Evolutionary conservation across 2,888 invertebrate species (phyloP).

Genomic region (Caenorhabditis sp.): DNA sequence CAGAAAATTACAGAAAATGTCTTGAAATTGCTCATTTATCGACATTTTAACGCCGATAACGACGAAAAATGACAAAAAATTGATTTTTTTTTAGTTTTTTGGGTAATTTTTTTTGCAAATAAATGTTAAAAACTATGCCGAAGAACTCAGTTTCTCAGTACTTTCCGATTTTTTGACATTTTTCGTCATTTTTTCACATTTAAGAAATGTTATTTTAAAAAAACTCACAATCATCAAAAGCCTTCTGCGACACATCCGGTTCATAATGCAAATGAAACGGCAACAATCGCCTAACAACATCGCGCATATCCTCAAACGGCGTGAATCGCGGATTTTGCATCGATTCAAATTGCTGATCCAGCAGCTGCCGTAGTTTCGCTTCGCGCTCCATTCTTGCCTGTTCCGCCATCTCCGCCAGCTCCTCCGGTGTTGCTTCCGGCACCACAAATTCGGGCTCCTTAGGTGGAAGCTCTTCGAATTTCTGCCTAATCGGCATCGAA

Average conservation of each 20-base stretch:
- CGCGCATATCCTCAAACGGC: conserved; percentile 29
- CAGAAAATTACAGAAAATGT: too few relatives aligned
- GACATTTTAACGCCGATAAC: too few relatives aligned
- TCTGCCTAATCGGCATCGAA: background rate
- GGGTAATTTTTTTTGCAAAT: too few relatives aligned
- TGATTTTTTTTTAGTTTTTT: too few relatives aligned
- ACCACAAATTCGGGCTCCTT: conserved; percentile 3
- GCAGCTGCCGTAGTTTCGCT: background rate
- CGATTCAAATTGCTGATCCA: background rate
- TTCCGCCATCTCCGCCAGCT: background rate
- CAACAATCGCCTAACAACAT: conserved; percentile 40
- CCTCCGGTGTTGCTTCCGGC: conserved; percentile 5
- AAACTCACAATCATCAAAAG: conserved; percentile 42
- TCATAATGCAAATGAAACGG: conserved; percentile 30
- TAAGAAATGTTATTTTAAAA: background rate
- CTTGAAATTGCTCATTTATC: too few relatives aligned
- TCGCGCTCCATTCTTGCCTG: background rate
- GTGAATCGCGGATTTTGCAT: conserved; percentile 17
- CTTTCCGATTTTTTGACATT: background rate
- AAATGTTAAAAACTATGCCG: too few relatives aligned
- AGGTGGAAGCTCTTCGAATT: background rate
- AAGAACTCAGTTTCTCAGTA: too few relatives aligned
- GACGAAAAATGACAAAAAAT: too few relatives aligned
- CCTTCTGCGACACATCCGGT: conserved; percentile 26
- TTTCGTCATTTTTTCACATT: background rate